Conservation (phyloP, 2,113 vertebrate species). For the Suncus etruscus region DNA sequence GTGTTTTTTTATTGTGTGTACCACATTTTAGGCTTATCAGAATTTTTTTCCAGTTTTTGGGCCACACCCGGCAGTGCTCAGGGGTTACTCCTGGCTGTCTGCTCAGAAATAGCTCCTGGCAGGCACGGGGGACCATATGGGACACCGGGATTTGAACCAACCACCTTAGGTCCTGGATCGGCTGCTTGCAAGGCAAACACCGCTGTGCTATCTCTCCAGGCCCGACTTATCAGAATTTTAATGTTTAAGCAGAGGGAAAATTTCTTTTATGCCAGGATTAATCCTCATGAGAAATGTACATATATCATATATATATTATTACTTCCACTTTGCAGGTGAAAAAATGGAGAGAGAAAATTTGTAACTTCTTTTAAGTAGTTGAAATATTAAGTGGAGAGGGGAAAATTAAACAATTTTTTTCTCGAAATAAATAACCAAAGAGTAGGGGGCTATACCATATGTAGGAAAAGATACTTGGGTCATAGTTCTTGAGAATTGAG, state of each 20-base stretch:
- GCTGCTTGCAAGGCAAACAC: too few relatives aligned
- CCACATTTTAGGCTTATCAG: conserved; percentile 35
- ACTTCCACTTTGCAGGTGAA: conserved; percentile 18
- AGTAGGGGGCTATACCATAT: not conserved
- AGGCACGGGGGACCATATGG: too few relatives aligned
- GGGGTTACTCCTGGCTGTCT: too few relatives aligned
- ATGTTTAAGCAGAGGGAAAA: too few relatives aligned
- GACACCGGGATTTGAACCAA: too few relatives aligned
- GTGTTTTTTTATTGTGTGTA: not conserved
- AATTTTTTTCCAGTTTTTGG: too few relatives aligned
- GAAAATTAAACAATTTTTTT: conserved; percentile 18
- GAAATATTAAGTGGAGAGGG: conserved; percentile 19
- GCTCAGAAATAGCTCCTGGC: too few relatives aligned
- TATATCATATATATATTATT: not conserved
- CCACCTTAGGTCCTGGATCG: too few relatives aligned
- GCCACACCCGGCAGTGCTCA: too few relatives aligned
- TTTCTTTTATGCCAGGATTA: not conserved
- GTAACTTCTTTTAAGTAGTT: not conserved
- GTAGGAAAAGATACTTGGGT: conserved; percentile 46
- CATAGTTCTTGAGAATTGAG: conserved; percentile 2
- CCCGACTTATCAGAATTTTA: too few relatives aligned
- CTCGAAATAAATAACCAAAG: not conserved
- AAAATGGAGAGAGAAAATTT: conserved; percentile 19
- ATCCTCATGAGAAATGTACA: not conserved
- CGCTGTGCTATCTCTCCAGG: too few relatives aligned